phyloP scores from a whole-genome alignment of 2,113 vertebrate species.

The Chamaetylas fuelleborni region DNA sequence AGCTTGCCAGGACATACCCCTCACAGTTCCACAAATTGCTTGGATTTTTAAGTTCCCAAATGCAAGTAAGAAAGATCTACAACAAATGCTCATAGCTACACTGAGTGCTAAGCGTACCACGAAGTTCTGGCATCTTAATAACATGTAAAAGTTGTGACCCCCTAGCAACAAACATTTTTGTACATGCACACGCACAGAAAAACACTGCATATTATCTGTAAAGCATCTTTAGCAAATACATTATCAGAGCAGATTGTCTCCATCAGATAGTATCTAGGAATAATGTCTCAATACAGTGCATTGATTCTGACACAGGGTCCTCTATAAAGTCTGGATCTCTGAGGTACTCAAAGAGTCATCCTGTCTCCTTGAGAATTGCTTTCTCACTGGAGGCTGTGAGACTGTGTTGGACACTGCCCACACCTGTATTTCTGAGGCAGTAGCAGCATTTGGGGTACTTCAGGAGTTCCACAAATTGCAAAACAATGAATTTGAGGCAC shows the following conservation, averaged over 20 bases:
- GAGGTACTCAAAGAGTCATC: neutral
- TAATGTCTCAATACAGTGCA: neutral
- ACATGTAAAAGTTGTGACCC: neutral
- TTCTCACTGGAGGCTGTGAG: neutral
- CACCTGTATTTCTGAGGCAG: neutral
- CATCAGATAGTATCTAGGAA: neutral
- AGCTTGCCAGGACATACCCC: neutral
- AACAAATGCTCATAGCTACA: neutral
- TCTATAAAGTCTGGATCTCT: neutral
- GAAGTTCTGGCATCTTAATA: neutral
- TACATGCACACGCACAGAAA: neutral
- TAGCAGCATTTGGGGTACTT: neutral
- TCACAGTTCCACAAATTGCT: neutral
- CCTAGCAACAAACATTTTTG: neutral
- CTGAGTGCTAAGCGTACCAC: neutral
- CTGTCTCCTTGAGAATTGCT: neutral
- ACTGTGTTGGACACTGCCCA: neutral
- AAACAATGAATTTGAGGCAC: neutral
- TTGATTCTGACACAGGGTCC: neutral
- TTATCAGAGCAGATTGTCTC: neutral
- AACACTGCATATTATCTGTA: neutral
- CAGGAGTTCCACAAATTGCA: neutral
- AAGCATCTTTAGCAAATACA: neutral
- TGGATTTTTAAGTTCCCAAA: constrained; percentile 10
- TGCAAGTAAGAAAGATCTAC: neutral